Evolutionary conservation across 1,140 invertebrate genomes (phyloP).

Genomic region (Oscheius sp.): DNA sequence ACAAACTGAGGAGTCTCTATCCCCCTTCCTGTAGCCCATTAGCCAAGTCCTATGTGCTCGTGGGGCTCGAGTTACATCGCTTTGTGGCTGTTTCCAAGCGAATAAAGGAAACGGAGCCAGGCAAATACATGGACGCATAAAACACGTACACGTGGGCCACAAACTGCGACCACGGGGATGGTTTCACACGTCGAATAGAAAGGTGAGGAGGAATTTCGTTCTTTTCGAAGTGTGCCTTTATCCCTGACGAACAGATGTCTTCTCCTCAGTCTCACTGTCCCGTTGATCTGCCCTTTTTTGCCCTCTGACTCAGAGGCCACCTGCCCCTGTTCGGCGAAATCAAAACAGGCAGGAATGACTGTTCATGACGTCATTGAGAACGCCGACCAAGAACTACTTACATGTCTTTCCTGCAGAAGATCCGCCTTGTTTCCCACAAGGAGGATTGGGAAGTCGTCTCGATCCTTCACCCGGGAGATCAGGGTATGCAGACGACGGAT

Average conservation of each 20-base stretch:
- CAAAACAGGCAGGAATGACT: too few species aligned
- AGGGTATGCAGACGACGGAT: constrained; percentile 88
- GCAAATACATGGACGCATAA: not conserved
- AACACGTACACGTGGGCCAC: not conserved
- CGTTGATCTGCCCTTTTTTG: too few species aligned
- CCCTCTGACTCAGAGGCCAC: too few species aligned
- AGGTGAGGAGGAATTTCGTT: too few species aligned
- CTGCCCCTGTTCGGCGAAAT: too few species aligned
- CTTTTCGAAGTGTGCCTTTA: too few species aligned
- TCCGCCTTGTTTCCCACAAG: constrained; percentile 95
- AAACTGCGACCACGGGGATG: too few species aligned
- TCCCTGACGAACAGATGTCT: too few species aligned
- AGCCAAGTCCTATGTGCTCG: not conserved
- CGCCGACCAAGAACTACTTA: constrained; percentile 62
- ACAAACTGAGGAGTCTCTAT: too few species aligned
- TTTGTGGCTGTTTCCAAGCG: not conserved
- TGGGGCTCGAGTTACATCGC: not conserved
- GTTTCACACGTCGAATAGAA: too few species aligned
- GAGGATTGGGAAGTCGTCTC: constrained; percentile 91
- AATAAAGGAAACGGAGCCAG: not conserved
- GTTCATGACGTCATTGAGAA: not conserved
- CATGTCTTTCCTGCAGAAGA: constrained; percentile 80
- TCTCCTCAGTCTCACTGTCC: too few species aligned
- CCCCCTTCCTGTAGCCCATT: not conserved
- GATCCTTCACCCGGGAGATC: constrained; percentile 86